These are phyloP conservation scores for Harpegnathos saltator DNA, from an alignment of 1,140 invertebrate genomes.

Conservation along the genomic window DNA sequence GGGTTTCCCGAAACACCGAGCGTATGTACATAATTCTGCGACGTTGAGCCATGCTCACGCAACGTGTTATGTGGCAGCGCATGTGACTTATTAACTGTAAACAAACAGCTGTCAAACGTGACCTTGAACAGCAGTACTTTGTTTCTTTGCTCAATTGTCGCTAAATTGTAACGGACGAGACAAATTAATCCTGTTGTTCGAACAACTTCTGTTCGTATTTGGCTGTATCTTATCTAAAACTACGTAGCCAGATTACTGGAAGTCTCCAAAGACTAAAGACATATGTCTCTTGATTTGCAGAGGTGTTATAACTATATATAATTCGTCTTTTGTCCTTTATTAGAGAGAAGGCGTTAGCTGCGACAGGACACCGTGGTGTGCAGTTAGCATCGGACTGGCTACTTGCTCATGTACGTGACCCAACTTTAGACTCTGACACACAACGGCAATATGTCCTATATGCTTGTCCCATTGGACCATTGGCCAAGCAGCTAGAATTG, in stretches of 20 bases:
- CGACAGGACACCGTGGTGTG: slow-evolving; percentile 94
- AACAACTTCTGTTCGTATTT: too few species aligned
- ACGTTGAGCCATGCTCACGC: background rate
- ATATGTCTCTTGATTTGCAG: too few species aligned
- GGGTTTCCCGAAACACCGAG: slow-evolving; percentile 94
- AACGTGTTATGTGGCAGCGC: background rate
- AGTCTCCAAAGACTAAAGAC: too few species aligned
- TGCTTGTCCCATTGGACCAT: slow-evolving; percentile 92
- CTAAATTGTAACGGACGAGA: background rate
- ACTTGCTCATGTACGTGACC: slow-evolving; percentile 94
- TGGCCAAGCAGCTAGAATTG: slow-evolving; percentile 89
- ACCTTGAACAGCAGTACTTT: background rate
- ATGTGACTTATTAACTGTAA: slow-evolving; percentile 67
- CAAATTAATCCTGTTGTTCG: background rate
- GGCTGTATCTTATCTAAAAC: too few species aligned
- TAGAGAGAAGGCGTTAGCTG: slow-evolving; percentile 95
- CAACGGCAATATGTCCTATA: slow-evolving; percentile 95
- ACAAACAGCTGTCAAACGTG: slow-evolving; percentile 79
- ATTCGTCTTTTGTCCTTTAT: slow-evolving; percentile 9
- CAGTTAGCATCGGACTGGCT: slow-evolving; percentile 96
- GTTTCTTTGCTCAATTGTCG: background rate
- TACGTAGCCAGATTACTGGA: too few species aligned
- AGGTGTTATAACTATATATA: too few species aligned
- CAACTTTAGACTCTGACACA: slow-evolving; percentile 90
- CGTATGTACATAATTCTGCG: slow-evolving; percentile 88